Evolutionary conservation across 2,113 vertebrate genomes (phyloP).

Genomic region (Dasypus novemcinctus): DNA sequence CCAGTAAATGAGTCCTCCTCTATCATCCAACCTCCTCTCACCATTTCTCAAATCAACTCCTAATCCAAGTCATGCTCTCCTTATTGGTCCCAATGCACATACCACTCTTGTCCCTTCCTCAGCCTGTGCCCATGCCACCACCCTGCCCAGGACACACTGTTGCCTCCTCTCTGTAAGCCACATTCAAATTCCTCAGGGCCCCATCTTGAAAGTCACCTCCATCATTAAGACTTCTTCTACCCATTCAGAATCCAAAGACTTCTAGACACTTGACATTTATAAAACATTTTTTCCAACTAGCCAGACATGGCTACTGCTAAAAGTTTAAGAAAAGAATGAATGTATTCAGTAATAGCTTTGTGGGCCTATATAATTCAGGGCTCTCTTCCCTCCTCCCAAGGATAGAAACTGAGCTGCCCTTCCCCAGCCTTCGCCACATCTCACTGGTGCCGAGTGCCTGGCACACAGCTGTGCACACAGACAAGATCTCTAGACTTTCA

Average conservation of each 20-base stretch:
- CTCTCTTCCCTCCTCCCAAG: neutral
- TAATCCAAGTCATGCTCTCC: neutral
- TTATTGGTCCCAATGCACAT: neutral
- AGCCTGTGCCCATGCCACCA: fast-evolving
- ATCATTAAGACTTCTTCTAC: neutral
- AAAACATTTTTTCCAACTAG: neutral
- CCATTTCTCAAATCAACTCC: neutral
- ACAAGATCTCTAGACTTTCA: neutral
- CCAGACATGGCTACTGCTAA: neutral
- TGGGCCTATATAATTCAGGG: neutral
- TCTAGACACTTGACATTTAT: neutral
- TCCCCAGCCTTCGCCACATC: neutral
- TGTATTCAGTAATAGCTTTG: neutral
- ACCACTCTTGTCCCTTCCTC: neutral
- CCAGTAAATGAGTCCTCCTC: neutral
- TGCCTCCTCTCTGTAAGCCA: neutral
- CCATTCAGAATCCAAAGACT: neutral
- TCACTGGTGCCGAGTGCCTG: neutral
- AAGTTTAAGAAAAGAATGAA: neutral
- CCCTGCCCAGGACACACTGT: neutral
- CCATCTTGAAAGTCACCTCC: neutral
- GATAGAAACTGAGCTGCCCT: neutral
- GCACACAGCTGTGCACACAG: neutral
- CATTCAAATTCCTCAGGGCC: neutral
- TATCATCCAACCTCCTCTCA: neutral